Evolutionary conservation across 2,888 invertebrate genomes (phyloP), one percentile per base, ranked within the genome.

Genomic region (Chloromyia formosa): DNA sequence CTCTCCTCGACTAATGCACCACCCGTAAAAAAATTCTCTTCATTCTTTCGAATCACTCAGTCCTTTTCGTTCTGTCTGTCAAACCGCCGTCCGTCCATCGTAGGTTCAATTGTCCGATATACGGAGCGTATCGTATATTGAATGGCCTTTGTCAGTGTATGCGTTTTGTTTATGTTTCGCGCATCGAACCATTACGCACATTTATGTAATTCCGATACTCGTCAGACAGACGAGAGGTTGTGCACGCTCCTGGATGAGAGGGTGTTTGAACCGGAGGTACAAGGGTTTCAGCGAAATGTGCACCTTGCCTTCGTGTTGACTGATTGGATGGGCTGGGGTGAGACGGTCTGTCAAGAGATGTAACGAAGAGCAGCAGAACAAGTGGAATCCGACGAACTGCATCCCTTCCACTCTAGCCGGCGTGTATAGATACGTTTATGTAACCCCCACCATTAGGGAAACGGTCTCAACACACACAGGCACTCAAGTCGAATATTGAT

Each of bases 191-290:
- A 74, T 74, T 74, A 74, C 74, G 74, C 74, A 74, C 74, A 74
- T 74, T 74, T 66, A 74, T 74, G 74, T 74, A 74, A 74, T 74
- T 74, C 74, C 74, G 74, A 74, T 74, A 74, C 40, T 74, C 66
- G 35, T 56, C 54, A 71, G 71, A 71, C 71, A 40, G 40, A n/a
- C 40, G 20, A 18, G 20, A 49, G 49, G 12, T 7, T 49, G 3
- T 49, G 49, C 10, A 49, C 12, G 49, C 18, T 40, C 45, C 18
- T 42, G 12, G 64, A n/a, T 10, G 49, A 12, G 42, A 27, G 49
- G 66, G 49, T 45, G n/a, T 49, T 20, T 49, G 23, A 66, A 20
- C 18, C 66, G 14, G 49, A 20, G 0, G 66, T 3, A 1, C 20
- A 20, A 18, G 45, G 49, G 35, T 9, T 12, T n/a, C 22, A 18